A percentile compares a stretch with the other conserved stretches of the same genome.
These are phyloP conservation scores for Thera obeliscata DNA, from an alignment of 2,888 invertebrate genomes.

Conservation along the genomic window DNA sequence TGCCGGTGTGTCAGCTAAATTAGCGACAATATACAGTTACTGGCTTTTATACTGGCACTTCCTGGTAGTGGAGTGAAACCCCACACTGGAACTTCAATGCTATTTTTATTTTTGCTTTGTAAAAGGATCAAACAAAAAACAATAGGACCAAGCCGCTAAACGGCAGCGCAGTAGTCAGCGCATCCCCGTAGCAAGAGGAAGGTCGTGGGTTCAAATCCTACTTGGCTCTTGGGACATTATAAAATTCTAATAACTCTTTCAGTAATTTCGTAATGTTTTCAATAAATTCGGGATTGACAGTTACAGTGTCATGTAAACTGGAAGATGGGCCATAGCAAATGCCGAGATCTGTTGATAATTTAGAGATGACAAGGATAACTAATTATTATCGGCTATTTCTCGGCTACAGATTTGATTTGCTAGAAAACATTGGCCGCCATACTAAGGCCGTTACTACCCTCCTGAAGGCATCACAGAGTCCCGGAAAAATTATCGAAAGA, in stretches of 20 bases:
- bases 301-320: too few species aligned
- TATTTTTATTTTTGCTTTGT: too few species aligned
- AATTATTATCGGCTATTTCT: constrained; percentile 64
- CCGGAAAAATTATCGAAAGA: too few species aligned
- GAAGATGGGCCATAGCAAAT: background rate
- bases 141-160: too few species aligned
- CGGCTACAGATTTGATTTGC: constrained; percentile 40
- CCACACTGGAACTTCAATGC: too few species aligned
- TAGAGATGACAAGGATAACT: constrained; percentile 56
- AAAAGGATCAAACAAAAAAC: too few species aligned
- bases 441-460: background rate
- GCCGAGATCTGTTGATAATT: constrained; percentile 61
- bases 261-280: too few species aligned
- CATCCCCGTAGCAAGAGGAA: too few species aligned
- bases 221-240: too few species aligned
- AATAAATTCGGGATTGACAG: background rate
- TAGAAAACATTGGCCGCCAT: background rate
- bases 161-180: too few species aligned
- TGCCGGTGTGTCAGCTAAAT: constrained; percentile 60
- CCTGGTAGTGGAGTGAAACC: background rate
- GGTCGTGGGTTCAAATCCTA: too few species aligned
- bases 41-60: constrained; percentile 3
- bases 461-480: background rate
- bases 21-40: constrained; percentile 30
- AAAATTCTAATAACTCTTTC: too few species aligned